These are phyloP conservation scores for Callyntrura sp. DNA, from an alignment of 2,888 invertebrate genomes.

Conservation along the genomic window DNA sequence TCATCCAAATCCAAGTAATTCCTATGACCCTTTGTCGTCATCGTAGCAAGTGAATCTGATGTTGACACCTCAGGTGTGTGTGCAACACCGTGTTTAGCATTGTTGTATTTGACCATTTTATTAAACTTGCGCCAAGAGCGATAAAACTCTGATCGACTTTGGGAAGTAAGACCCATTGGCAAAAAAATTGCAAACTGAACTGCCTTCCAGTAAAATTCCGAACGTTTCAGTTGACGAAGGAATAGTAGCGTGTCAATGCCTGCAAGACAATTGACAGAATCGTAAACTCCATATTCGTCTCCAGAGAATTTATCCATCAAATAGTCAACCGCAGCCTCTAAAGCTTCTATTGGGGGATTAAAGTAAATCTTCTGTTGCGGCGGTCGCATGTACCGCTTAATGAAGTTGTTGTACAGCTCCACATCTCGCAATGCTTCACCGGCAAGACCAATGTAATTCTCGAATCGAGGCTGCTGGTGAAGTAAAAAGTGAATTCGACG, in stretches of 20 bases:
- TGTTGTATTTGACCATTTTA: not conserved
- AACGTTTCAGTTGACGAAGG: slow-evolving; percentile 54
- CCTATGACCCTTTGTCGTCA: too few species aligned
- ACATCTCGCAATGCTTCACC: slow-evolving; percentile 77
- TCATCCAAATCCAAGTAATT: not conserved
- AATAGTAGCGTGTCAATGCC: slow-evolving; percentile 58
- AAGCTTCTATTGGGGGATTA: slow-evolving; percentile 50
- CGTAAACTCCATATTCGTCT: not conserved
- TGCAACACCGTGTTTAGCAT: not conserved
- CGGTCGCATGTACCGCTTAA: slow-evolving; percentile 54
- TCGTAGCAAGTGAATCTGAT: too few species aligned
- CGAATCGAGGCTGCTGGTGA: slow-evolving; percentile 71
- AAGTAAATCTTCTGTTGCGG: slow-evolving; percentile 64
- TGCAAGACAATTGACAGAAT: not conserved
- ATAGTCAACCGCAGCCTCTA: slow-evolving; percentile 54
- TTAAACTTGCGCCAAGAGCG: slow-evolving; percentile 7
- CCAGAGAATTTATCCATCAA: slow-evolving; percentile 66
- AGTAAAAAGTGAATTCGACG: slow-evolving; percentile 81
- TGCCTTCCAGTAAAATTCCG: slow-evolving; percentile 66
- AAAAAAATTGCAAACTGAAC: slow-evolving; percentile 58
- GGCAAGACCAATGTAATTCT: slow-evolving; percentile 68
- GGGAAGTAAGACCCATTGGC: slow-evolving; percentile 2
- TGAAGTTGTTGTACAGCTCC: slow-evolving; percentile 55
- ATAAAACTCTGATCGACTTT: not conserved
- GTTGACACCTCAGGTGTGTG: too few species aligned